phyloP scores from a whole-genome alignment of 2,797 vertebrate genomes.

The Corythornis leucogaster region DNA sequence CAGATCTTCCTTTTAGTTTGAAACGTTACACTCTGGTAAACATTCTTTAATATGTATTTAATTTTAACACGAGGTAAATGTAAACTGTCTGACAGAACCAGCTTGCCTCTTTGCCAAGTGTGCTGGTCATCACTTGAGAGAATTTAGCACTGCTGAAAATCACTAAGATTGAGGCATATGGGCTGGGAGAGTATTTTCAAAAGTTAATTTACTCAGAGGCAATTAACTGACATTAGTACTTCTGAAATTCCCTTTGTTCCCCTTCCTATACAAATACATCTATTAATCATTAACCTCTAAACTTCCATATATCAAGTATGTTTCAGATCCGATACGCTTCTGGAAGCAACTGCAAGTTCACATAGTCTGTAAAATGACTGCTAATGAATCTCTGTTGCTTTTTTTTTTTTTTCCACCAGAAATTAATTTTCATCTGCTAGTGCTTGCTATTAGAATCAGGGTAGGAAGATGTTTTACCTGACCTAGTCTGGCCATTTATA shows the following conservation, averaged over 20 bases:
- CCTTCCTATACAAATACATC: neutral
- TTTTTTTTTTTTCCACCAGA: neutral
- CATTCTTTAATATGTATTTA: neutral
- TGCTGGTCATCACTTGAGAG: neutral
- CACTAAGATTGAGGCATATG: neutral
- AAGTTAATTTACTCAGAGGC: neutral
- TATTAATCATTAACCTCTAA: neutral
- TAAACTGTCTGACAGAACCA: neutral
- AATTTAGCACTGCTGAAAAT: neutral
- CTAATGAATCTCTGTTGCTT: neutral
- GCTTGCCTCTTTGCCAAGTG: neutral
- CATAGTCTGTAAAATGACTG: neutral
- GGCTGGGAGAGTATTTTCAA: neutral
- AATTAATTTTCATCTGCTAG: neutral
- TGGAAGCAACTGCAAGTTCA: neutral
- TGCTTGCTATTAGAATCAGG: neutral
- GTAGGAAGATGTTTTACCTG: neutral
- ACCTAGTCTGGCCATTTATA: neutral
- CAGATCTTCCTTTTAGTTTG: neutral
- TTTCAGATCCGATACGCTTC: fast-evolving
- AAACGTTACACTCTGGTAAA: neutral
- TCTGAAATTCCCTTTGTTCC: neutral
- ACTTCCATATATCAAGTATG: neutral
- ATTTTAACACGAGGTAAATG: neutral
- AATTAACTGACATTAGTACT: neutral